phyloP scores from a whole-genome alignment of 2,797 vertebrate species.

The Neostethus bicornis region DNA sequence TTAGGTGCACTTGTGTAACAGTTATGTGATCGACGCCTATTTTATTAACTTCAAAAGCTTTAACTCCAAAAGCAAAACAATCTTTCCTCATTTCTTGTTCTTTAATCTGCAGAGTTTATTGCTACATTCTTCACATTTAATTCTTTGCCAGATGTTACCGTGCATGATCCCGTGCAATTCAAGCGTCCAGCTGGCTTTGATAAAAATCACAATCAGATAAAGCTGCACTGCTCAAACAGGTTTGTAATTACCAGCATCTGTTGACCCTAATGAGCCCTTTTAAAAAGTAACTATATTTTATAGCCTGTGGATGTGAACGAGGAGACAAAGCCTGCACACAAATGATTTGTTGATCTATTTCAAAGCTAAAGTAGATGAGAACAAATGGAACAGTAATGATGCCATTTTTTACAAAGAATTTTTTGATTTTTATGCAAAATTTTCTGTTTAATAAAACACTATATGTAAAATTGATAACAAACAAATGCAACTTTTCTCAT shows the following conservation, averaged over 20 bases:
- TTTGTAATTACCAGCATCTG: background rate
- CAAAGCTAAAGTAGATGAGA: too few species aligned
- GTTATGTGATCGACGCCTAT: too few species aligned
- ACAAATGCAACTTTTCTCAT: too few species aligned
- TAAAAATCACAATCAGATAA: background rate
- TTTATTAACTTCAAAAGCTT: too few species aligned
- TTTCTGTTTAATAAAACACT: too few species aligned
- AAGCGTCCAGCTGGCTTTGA: background rate
- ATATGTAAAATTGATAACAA: too few species aligned
- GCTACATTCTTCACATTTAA: conserved; percentile 7
- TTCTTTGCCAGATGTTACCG: conserved; percentile 24
- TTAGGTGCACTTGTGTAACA: too few species aligned
- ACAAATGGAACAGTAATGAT: too few species aligned
- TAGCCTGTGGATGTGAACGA: background rate
- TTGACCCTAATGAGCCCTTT: background rate
- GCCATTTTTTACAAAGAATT: too few species aligned
- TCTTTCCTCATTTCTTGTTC: background rate
- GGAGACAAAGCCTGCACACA: background rate
- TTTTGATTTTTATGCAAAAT: too few species aligned
- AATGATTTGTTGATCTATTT: too few species aligned
- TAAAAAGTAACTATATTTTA: background rate
- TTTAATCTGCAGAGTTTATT: background rate
- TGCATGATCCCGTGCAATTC: background rate
- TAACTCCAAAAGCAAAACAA: background rate
- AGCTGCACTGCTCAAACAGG: background rate